Conservation (phyloP, 2,113 vertebrate species). For the Haemorhous mexicanus region DNA sequence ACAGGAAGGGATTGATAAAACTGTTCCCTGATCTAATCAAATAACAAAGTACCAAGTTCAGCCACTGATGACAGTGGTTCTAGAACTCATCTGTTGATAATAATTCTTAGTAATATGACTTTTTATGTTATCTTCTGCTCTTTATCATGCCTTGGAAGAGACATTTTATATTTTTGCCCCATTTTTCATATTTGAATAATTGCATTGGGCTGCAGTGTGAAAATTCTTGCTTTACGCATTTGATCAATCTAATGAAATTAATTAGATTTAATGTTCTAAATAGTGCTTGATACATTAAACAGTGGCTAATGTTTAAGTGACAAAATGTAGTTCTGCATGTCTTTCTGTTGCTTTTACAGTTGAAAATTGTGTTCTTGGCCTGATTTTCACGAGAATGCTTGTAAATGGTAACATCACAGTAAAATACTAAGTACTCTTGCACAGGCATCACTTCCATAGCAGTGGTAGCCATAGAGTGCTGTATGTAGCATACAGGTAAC, state of each 20-base stretch:
- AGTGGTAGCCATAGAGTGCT: neutral
- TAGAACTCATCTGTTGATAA: neutral
- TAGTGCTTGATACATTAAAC: neutral
- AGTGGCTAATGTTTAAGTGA: neutral
- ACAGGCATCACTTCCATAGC: neutral
- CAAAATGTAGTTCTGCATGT: neutral
- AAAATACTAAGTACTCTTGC: neutral
- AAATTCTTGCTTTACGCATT: neutral
- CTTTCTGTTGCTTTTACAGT: neutral
- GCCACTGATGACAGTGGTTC: neutral
- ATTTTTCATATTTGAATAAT: neutral
- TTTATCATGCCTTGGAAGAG: neutral
- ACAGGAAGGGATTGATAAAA: neutral
- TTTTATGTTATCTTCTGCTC: constrained; percentile 30
- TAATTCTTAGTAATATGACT: constrained; percentile 66
- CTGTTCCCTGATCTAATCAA: neutral
- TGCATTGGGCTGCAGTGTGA: neutral
- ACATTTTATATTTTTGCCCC: neutral
- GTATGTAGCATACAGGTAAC: neutral
- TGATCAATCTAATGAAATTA: neutral
- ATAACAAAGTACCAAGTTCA: neutral
- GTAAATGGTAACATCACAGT: neutral
- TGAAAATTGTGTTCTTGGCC: neutral
- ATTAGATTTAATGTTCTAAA: neutral
- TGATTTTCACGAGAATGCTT: neutral